Percentiles rank a stretch among this genome's conserved stretches.
phyloP scores from a whole-genome alignment of 2,888 invertebrate species.

The Drosophila diplacantha region DNA sequence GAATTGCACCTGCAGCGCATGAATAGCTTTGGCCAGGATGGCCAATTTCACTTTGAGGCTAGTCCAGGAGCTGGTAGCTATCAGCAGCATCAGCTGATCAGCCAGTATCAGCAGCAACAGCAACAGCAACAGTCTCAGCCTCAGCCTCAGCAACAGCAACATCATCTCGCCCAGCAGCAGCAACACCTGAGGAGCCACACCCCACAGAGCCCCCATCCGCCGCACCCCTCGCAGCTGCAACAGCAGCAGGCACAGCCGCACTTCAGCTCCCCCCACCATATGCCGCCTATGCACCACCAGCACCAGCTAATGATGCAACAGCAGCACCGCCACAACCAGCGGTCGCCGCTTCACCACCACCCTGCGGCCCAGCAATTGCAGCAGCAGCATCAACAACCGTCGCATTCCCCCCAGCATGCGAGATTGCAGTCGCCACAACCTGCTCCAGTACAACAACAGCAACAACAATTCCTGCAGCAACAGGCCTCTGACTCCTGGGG shows the following conservation, averaged over 20 bases:
- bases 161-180: conserved; percentile 63
- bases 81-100: conserved; percentile 75
- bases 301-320: conserved; percentile 67
- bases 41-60: conserved; percentile 75
- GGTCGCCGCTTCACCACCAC: conserved; percentile 74
- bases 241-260: conserved; percentile 66
- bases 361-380: conserved; percentile 69
- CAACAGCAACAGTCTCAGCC: conserved; percentile 65
- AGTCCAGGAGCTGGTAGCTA: conserved; percentile 54
- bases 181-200: conserved; percentile 68
- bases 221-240: conserved; percentile 60
- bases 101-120: conserved; percentile 74
- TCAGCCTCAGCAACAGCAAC: conserved; percentile 58
- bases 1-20: conserved; percentile 74
- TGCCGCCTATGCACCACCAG: conserved; percentile 71
- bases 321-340: conserved; percentile 72
- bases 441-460: conserved; percentile 48
- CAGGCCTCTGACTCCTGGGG: conserved; percentile 60
- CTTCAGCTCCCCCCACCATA: conserved; percentile 72
- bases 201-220: conserved; percentile 65
- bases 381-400: conserved; percentile 73
- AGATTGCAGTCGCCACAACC: conserved; percentile 68
- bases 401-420: conserved; percentile 63
- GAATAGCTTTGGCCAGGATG: conserved; percentile 73
- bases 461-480: conserved; percentile 54